Base-by-base conservation (phyloP, 2,888 invertebrate species). In the Drosophila emarginata region DNA sequence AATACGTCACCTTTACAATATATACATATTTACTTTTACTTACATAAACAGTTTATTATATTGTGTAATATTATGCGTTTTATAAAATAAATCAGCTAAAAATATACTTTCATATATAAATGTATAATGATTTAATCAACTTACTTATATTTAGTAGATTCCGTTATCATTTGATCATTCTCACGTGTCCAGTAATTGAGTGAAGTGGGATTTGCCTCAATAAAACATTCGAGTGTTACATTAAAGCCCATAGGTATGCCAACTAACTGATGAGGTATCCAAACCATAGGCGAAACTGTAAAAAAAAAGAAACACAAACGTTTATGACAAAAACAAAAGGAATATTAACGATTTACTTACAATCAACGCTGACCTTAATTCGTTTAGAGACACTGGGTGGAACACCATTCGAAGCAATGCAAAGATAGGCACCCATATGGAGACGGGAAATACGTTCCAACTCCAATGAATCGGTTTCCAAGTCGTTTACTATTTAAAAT, bases 301-400 rank as follows among this genome's bases (percentile, higher is more conserved):
- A 39, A 32, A 7, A 32, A 9, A 32, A 32, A 32, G 0, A 21
- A 39, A 37, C n/a, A 14, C 2, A 23, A 39, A 9, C 6, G n/a
- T 21, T 39, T 7, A 52, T 5, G 26, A 26, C 4, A 12, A 11
- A 6, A 2, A 21, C 21, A 14, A 12, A 32, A 12, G 18, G 7
- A 54, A 14, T n/a, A 18, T 28, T 28, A 15, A 9, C 2, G 2
- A 11, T 52, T 4, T 92, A 96, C 97, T 97, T 93, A 97, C 97
- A 97, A 92, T 97, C 97, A 45, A 97, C 97, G 93, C 96, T 97
- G 89, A 97, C 96, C 95, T 96, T 97, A 88, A 97, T 97, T 89
- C 96, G 94, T 92, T 97, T 97, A 90, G 97, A 97, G 70, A 97
- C 97, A 37, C 96, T 95, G 5, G 97, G 97, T 0, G 97, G 97